These are phyloP conservation scores for Manacus vitellinus DNA, from an alignment of 2,113 vertebrate species.

Conservation along the genomic window DNA sequence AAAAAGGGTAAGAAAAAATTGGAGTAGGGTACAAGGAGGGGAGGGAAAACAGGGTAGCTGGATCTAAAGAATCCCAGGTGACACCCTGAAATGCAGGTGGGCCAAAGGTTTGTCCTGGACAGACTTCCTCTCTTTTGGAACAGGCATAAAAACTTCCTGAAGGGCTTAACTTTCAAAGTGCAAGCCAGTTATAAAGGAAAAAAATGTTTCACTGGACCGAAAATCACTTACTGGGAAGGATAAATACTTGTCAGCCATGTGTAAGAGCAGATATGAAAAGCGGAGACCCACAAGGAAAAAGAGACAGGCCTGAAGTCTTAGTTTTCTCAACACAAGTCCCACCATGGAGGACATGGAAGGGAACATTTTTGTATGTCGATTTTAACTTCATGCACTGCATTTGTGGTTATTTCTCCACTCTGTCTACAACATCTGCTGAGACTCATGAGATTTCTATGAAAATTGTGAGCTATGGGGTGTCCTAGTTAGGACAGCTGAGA, in stretches of 20 bases:
- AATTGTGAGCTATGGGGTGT: background rate
- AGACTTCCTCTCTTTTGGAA: background rate
- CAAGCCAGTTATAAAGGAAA: background rate
- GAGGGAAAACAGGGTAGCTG: background rate
- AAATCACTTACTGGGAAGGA: background rate
- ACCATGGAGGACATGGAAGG: background rate
- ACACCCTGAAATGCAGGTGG: background rate
- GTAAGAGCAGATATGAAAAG: background rate
- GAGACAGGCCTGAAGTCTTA: background rate
- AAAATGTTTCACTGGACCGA: background rate
- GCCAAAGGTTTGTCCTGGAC: background rate
- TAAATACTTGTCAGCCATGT: background rate
- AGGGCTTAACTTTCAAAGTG: background rate
- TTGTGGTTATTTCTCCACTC: background rate
- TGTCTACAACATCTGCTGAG: background rate
- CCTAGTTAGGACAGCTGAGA: too few relatives aligned
- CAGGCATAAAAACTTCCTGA: fast-evolving
- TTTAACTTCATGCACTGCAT: background rate
- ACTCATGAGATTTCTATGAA: background rate
- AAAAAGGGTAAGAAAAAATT: background rate
- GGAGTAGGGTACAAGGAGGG: background rate
- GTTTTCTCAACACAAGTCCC: background rate
- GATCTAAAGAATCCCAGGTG: background rate
- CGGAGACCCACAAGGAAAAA: background rate
- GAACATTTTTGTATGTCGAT: background rate